phyloP scores from a whole-genome alignment of 1,140 invertebrate genomes.

The Cydia splendana region DNA sequence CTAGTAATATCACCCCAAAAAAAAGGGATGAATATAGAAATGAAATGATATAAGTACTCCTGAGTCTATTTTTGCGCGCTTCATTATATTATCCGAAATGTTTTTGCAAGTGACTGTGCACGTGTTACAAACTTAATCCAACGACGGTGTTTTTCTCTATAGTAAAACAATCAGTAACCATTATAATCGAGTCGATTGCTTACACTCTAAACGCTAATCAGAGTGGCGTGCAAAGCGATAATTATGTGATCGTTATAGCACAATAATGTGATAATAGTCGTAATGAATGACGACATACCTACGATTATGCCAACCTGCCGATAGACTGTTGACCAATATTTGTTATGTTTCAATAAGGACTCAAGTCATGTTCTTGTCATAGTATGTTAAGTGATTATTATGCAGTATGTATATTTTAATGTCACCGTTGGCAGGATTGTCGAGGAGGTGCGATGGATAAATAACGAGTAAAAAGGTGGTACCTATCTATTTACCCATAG shows the following conservation, averaged over 20 bases:
- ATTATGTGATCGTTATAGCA: conserved; percentile 26
- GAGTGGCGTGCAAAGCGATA: conserved; percentile 19
- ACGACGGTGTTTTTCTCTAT: neutral
- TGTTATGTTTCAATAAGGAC: conserved; percentile 16
- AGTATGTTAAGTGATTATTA: neutral
- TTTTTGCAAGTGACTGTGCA: neutral
- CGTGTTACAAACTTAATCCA: neutral
- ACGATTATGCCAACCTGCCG: conserved; percentile 27
- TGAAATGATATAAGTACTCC: too few relatives aligned
- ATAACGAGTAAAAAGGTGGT: too few relatives aligned
- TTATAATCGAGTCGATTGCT: conserved; percentile 5
- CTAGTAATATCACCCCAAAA: too few relatives aligned
- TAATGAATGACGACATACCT: conserved; percentile 24
- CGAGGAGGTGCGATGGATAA: too few relatives aligned
- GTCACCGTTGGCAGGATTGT: too few relatives aligned
- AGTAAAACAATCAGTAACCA: conserved; percentile 20
- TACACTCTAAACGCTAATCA: conserved; percentile 19
- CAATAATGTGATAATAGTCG: conserved; percentile 28
- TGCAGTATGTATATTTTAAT: neutral
- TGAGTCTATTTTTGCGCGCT: too few relatives aligned
- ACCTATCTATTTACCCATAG: too few relatives aligned
- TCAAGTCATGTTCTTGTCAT: neutral
- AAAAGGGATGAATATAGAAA: too few relatives aligned
- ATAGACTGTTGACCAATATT: conserved; percentile 21
- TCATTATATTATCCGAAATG: too few relatives aligned